These are phyloP conservation scores for Urocyon cinereoargenteus DNA, from an alignment of 2,797 vertebrate genomes.

Conservation along the genomic window DNA sequence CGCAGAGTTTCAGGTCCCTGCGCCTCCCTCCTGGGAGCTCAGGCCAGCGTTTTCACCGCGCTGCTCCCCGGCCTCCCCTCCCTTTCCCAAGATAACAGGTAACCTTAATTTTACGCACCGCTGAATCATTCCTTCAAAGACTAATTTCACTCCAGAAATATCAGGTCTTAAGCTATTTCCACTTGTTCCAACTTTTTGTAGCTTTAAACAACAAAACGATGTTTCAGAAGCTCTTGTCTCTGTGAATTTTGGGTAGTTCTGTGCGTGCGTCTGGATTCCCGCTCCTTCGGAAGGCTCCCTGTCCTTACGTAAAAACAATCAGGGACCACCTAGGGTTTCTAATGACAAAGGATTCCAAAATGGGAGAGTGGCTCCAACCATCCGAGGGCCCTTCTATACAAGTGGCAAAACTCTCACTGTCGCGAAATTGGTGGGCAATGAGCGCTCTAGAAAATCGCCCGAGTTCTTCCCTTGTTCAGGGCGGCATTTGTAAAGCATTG, in stretches of 20 bases:
- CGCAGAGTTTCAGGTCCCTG: accelerated
- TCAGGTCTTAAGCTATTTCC: background rate
- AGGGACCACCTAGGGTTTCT: background rate
- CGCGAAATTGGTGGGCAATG: background rate
- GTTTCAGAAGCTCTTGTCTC: background rate
- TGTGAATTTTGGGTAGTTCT: background rate
- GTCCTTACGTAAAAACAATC: background rate
- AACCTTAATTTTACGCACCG: background rate
- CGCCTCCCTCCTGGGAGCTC: too few relatives aligned
- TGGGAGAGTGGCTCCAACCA: background rate
- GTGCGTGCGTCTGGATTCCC: background rate
- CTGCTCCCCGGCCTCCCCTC: background rate
- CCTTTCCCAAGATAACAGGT: background rate
- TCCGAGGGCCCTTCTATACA: background rate
- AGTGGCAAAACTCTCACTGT: background rate
- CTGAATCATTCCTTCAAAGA: background rate
- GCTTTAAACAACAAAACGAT: background rate
- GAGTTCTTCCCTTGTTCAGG: background rate
- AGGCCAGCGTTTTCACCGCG: background rate
- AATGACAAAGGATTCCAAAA: background rate
- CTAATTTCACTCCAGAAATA: background rate
- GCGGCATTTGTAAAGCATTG: background rate
- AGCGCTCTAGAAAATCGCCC: background rate
- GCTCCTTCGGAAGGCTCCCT: background rate
- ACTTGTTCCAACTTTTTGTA: background rate